Evolutionary conservation across 1,140 invertebrate species (phyloP).

Genomic region (Drosophila bifasciata): DNA sequence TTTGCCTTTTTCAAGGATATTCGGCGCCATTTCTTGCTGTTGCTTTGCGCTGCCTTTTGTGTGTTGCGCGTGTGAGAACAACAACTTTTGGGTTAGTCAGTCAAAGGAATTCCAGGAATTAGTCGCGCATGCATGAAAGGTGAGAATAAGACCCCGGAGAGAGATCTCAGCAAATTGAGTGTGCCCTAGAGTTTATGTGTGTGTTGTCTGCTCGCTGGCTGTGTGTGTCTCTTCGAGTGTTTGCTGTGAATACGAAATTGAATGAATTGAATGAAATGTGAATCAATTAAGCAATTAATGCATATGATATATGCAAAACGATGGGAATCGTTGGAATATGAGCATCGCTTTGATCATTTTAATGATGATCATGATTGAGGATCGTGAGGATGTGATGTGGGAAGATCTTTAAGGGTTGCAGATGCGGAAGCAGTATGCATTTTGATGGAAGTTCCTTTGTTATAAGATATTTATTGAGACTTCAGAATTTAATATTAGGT

Average conservation of each 20-base stretch:
- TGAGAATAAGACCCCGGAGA: constrained; percentile 68
- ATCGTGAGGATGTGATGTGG: constrained; percentile 4
- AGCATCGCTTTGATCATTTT: constrained; percentile 19
- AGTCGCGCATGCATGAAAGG: constrained; percentile 61
- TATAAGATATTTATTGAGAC: no score
- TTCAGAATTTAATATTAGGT: no score
- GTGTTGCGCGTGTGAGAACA: constrained; percentile 72
- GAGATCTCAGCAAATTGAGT: constrained; percentile 6
- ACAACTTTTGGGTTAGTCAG: constrained; percentile 72
- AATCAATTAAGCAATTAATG: constrained; percentile 81
- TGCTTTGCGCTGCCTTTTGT: constrained; percentile 24
- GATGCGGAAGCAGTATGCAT: neutral
- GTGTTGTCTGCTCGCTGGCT: neutral
- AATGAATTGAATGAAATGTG: constrained; percentile 75
- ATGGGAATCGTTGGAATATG: constrained; percentile 8
- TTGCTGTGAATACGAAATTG: constrained; percentile 60
- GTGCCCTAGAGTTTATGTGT: neutral
- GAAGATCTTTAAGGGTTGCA: constrained; percentile 3
- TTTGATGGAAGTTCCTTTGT: no score
- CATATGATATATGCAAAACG: constrained; percentile 53
- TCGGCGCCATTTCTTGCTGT: constrained; percentile 59
- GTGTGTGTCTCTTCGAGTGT: constrained; percentile 26
- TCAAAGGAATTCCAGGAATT: constrained; percentile 81
- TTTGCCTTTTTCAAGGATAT: constrained; percentile 79
- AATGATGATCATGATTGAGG: no score